A percentile compares a stretch with the other conserved stretches of the same genome.
Conservation (phyloP, 2,888 invertebrate genomes). For the Stenolophus ochropezus region DNA sequence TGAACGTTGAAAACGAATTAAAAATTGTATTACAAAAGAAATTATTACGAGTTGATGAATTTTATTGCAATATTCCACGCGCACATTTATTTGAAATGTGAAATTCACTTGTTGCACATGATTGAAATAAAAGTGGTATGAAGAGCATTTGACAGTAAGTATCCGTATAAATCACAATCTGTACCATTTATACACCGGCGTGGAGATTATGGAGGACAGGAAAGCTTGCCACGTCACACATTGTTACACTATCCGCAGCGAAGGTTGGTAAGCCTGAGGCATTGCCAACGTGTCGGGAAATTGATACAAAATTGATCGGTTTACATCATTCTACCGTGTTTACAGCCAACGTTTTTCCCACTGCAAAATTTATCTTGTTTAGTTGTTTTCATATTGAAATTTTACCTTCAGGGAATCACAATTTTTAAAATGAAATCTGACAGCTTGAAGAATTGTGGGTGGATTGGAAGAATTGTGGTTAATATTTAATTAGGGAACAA, state of each 20-base stretch:
- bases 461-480: neutral
- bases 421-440: constrained; percentile 13
- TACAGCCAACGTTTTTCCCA: constrained; percentile 2
- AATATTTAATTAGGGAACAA: neutral
- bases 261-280: constrained; percentile 2
- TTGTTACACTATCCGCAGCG: constrained; percentile 3
- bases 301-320: constrained; percentile 50
- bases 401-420: neutral
- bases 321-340: constrained; percentile 13
- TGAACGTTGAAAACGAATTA: too few relatives aligned
- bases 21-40: too few relatives aligned
- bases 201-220: neutral
- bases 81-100: too few relatives aligned
- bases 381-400: constrained; percentile 24
- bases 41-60: too few relatives aligned
- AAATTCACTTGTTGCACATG: neutral
- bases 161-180: neutral
- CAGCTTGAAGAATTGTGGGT: neutral
- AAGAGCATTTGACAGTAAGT: neutral
- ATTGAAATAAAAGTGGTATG: neutral
- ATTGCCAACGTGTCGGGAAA: constrained; percentile 26
- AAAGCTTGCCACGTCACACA: constrained; percentile 18
- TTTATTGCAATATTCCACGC: neutral
- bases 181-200: neutral
- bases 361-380: constrained; percentile 17